Percentiles rank a stretch among this genome's conserved stretches.
Evolutionary conservation across 2,797 vertebrate species (phyloP).

Genomic region (Trachops cirrhosus): DNA sequence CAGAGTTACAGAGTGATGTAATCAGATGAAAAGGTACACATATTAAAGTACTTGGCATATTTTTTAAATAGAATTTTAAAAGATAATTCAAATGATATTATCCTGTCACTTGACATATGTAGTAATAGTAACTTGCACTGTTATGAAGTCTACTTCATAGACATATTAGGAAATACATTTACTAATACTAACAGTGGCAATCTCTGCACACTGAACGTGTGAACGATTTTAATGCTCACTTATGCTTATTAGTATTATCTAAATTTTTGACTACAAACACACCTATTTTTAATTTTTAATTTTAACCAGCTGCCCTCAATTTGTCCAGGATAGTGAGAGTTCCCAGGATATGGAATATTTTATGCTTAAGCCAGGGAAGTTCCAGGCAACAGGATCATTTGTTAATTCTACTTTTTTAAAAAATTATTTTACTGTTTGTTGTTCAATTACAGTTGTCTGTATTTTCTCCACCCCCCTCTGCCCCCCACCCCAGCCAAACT

Average conservation of each 20-base stretch:
- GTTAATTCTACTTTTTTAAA: background rate
- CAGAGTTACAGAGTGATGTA: conserved; percentile 25
- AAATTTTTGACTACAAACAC: background rate
- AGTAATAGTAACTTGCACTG: background rate
- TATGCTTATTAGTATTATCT: background rate
- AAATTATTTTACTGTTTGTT: no score
- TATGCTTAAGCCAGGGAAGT: background rate
- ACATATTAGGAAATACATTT: background rate
- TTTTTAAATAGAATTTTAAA: conserved; percentile 66
- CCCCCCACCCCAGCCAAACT: no score
- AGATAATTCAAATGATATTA: conserved; percentile 13
- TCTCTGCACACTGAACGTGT: background rate
- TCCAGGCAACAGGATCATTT: background rate
- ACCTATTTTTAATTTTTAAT: conserved; percentile 9
- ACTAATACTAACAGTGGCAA: background rate
- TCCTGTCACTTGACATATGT: background rate
- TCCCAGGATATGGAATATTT: background rate
- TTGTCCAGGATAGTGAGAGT: background rate
- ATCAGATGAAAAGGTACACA: conserved; percentile 35
- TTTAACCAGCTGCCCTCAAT: background rate
- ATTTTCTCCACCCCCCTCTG: no score
- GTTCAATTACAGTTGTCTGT: no score
- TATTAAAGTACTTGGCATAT: background rate
- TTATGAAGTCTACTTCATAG: background rate
- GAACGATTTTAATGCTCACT: background rate